Base-by-base conservation (phyloP, 2,888 invertebrate genomes). In the Lathronympha strigana region DNA sequence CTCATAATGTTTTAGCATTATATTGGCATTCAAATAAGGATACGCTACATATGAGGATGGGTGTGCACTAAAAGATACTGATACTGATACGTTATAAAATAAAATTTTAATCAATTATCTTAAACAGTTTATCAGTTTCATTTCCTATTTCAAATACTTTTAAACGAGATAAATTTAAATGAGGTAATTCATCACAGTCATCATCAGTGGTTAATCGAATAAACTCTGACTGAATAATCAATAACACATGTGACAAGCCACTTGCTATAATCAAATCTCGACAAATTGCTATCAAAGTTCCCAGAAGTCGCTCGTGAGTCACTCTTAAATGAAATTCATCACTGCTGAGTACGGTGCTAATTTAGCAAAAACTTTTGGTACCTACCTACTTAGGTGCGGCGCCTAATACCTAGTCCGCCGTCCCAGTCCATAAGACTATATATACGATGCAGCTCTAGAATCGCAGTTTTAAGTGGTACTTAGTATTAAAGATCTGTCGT, bases 371-470 rank as follows among this genome's bases (percentile, higher is more conserved):
- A 54, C 15, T 11, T 21, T 23, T 17, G 9, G 57, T 79, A 96
- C 15, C 15, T 17, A 17, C 1, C 13, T 3, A 33, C 84, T 99
- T 94, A 0, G 99, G 98, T n/a, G 97, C 99, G 68, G 99, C 99
- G 71, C 98, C 98, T 90, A 99, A 15, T 15, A 38, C 15, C 17
- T 1, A 15, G 4, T 38, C n/a, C n/a, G n/a, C n/a, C n/a, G n/a
- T n/a, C n/a, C n/a, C n/a, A n/a, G n/a, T n/a, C n/a, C n/a, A n/a
- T n/a, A n/a, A n/a, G n/a, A n/a, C n/a, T n/a, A n/a, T n/a, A n/a
- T n/a, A n/a, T n/a, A n/a, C n/a, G n/a, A n/a, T n/a, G n/a, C n/a
- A n/a, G n/a, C n/a, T n/a, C n/a, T n/a, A n/a, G n/a, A n/a, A n/a
- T n/a, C n/a, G n/a, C n/a, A n/a, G n/a, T n/a, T n/a, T n/a, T n/a